Percentiles rank a stretch among this genome's conserved stretches.
Evolutionary conservation across 2,888 invertebrate genomes (phyloP).

Genomic region (Synanthedon formicaeformis): DNA sequence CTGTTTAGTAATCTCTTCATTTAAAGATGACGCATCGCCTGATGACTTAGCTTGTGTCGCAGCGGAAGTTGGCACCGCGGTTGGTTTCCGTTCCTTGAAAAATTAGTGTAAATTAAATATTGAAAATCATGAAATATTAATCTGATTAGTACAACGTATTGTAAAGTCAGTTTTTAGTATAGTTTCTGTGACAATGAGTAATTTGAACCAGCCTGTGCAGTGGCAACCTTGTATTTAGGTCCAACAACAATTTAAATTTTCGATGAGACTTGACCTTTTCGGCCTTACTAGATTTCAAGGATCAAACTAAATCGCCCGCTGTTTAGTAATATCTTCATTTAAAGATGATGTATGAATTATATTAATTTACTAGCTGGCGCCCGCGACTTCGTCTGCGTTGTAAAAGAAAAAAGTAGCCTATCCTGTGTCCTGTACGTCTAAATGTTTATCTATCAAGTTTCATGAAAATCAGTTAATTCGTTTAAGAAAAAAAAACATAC

Average conservation of each 20-base stretch:
- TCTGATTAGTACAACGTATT: no score
- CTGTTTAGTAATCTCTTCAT: slow-evolving; percentile 55
- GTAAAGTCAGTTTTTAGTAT: no score
- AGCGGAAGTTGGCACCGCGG: slow-evolving; percentile 11
- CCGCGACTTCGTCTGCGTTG: no score
- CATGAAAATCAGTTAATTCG: no score
- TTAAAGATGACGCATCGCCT: slow-evolving; percentile 13
- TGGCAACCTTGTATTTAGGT: slow-evolving; percentile 76
- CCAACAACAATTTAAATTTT: slow-evolving; percentile 69
- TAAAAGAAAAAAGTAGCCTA: no score
- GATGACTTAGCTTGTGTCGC: slow-evolving; percentile 3
- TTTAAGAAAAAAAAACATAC: no score
- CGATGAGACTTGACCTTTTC: slow-evolving; percentile 63
- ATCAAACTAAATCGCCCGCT: slow-evolving; percentile 75
- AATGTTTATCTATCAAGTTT: no score
- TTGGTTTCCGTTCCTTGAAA: slow-evolving; percentile 29
- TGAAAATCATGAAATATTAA: no score
- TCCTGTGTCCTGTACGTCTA: no score
- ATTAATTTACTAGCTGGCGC: no score
- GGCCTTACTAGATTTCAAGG: slow-evolving; percentile 76
- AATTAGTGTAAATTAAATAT: neutral
- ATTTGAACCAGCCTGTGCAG: slow-evolving; percentile 25
- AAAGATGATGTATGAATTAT: no score
- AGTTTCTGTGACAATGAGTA: no score
- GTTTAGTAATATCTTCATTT: neutral